Conservation (phyloP, 2,888 invertebrate species). For the Oeneis ivallda region DNA sequence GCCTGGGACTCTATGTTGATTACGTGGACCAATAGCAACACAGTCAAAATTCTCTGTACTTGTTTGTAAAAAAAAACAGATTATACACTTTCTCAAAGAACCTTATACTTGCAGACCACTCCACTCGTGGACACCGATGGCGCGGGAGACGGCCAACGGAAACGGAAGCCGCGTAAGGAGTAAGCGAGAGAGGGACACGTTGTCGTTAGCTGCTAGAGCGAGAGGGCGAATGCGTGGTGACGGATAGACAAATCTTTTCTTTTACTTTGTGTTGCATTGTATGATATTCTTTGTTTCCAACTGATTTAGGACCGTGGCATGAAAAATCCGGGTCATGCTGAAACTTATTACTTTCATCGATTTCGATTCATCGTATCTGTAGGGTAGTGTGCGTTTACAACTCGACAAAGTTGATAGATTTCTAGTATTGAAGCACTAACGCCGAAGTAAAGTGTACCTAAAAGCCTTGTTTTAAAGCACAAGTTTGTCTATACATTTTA, state of each 20-base stretch:
- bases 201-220: conserved; percentile 28
- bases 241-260: conserved; percentile 20
- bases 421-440: too few species aligned
- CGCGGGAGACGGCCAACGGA: conserved; percentile 74
- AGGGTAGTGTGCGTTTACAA: too few species aligned
- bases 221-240: conserved; percentile 26
- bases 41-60: too few species aligned
- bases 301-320: not conserved
- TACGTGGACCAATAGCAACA: too few species aligned
- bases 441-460: too few species aligned
- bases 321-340: not conserved
- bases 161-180: conserved; percentile 77
- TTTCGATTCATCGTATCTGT: too few species aligned
- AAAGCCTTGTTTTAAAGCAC: too few species aligned
- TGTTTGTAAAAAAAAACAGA: too few species aligned
- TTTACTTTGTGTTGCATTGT: conserved; percentile 15
- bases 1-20: too few species aligned
- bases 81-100: not conserved
- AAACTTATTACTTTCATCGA: too few species aligned
- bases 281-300: conserved; percentile 10
- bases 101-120: conserved; percentile 45
- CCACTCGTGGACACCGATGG: conserved; percentile 60
- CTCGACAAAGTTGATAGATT: too few species aligned
- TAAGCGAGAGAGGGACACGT: conserved; percentile 44
- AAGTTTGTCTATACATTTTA: too few species aligned